Evolutionary conservation across 2,113 vertebrate species (phyloP), one percentile per base, ranked within the genome.

Genomic region (Dicerorhinus sumatrensis): DNA sequence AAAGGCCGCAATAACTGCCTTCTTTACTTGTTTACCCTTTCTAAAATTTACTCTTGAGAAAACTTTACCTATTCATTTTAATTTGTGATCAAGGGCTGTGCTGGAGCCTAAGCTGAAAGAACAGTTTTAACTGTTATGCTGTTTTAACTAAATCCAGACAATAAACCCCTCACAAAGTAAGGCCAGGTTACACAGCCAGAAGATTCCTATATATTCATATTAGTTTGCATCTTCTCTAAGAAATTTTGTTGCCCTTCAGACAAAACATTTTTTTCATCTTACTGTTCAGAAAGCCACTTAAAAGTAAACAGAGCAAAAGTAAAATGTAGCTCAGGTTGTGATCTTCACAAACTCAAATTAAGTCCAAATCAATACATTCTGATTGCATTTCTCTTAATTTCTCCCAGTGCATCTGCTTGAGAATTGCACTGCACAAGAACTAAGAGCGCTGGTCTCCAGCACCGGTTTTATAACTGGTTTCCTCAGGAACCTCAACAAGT

Each of bases 221-320:
- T 79, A 95, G 10, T 84, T 63, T 36, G 6, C 18, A 92, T 65
- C 7, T 83, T 82, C 60, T 46, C 51, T 81, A 54, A 85, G 51
- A 27, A 80, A 56, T 90, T 85, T 46, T 87, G 6, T 58, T 75
- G 84, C 42, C 39, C 48, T 65, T 94, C 65, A 51, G 20, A 79
- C 16, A 70, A 65, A 83, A 70, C 4, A 63, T 88, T 82, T 33
- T 79, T 18, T 27, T 79, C 46, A 73, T 31, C 12, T 60, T 62
- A 73, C 25, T 84, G 42, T 51, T 91, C 36, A 33, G 92, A 82
- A 91, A 79, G 20, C 5, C 27, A 79, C 42, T 75, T 79, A 80
- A 89, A 92, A 86, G 54, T 81, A 86, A 96, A 91, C n/a, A 94
- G 11, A 69, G 67, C 63, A 89, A 92, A 95, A 91, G 69, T 70